These are phyloP conservation scores for Eupithecia pulchellata DNA, from an alignment of 2,888 invertebrate species.

Conservation along the genomic window DNA sequence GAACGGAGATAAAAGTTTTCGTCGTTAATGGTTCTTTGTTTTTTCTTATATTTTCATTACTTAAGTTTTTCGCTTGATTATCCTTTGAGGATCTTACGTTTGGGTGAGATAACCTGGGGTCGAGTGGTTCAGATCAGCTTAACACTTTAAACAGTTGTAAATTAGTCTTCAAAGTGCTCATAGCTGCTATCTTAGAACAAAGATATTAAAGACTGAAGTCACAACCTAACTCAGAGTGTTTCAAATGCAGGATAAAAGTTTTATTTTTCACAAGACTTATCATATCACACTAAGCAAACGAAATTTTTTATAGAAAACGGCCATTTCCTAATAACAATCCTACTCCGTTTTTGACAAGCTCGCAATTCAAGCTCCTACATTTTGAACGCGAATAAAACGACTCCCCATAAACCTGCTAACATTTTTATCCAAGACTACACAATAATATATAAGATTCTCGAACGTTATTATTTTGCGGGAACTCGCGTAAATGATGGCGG, in stretches of 20 bases:
- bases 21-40: conserved; percentile 64
- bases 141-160: not conserved
- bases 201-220: not conserved
- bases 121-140: not conserved
- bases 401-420: conserved; percentile 20
- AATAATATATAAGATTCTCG: conserved; percentile 29
- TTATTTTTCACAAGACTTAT: not conserved
- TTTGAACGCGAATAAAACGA: conserved; percentile 10
- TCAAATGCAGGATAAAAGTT: not conserved
- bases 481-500: conserved; percentile 32
- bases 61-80: conserved; percentile 35
- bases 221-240: not conserved
- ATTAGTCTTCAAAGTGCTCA: not conserved
- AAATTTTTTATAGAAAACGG: not conserved
- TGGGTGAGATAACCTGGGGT: conserved; percentile 3
- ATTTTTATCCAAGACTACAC: conserved; percentile 31
- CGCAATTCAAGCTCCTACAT: not conserved
- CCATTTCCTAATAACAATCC: not conserved
- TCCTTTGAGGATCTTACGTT: conserved; percentile 9
- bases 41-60: conserved; percentile 65
- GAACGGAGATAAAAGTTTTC: conserved; percentile 60
- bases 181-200: not conserved
- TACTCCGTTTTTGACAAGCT: not conserved
- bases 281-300: not conserved
- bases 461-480: conserved; percentile 36